Base-by-base conservation (phyloP, 1,140 invertebrate genomes). In the Triops cancriformis region DNA sequence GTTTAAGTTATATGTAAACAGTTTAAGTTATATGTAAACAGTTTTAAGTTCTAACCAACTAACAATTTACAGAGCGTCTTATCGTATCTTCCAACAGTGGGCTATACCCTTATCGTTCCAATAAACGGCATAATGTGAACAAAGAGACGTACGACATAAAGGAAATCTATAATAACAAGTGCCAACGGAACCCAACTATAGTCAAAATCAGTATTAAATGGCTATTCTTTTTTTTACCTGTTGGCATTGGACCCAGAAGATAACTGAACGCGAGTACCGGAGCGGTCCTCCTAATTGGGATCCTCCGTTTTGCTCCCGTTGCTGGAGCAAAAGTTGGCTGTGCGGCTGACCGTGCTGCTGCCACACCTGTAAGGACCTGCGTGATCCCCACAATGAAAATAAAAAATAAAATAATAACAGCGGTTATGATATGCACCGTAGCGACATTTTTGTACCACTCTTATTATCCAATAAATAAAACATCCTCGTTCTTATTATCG, bases 211-310 rank as follows among this genome's bases (percentile, higher is more conserved):
- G 5, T 12, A 23, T 73, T 27, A 73, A 9, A 73, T 73, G 73
- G 73, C 11, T 1, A 23, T 26, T 11, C 11, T 12, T 18, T 18
- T 23, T 64, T 64, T 84, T 84, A 91, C 90, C 88, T 92, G 89
- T 79, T 94, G 88, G 83, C 93, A 94, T 80, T 90, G 88, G 0
- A 97, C 84, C 94, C 94, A 96, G 7, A 97, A 86, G 26, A 97
- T 89, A 79, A 93, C 84, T n/a, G 83, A 80, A 74, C 51, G 31
- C 1, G 88, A 88, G 82, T 89, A 92, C 27, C 94, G 87, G 10
- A 96, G 85, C 3, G 90, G 90, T 11, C 93, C 93, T 45, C 93
- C 92, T 26, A 92, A 83, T 12, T 86, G 86, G 72, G 84, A 85
- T 1, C 87, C 89, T 7, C 92, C 92, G 12, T 89, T 88, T 42